Conservation (phyloP, 2,888 invertebrate species). For the Meteorus cinctellus region DNA sequence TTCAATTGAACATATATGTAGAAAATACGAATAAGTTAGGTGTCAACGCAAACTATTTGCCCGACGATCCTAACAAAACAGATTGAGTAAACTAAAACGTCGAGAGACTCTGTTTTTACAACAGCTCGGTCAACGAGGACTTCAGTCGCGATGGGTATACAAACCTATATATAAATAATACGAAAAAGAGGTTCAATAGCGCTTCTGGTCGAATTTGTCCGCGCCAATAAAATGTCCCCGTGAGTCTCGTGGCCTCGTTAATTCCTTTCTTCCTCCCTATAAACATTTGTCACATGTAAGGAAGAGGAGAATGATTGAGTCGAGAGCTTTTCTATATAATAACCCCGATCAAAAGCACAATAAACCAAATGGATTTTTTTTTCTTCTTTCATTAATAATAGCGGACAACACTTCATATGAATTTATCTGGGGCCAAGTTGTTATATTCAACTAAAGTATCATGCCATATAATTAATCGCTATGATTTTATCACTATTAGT, state of each 20-base stretch:
- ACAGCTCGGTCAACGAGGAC: constrained; percentile 59
- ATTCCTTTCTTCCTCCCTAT: neutral
- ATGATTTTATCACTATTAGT: neutral
- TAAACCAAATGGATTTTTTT: neutral
- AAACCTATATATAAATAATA: neutral
- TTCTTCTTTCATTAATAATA: neutral
- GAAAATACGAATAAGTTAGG: constrained; percentile 35
- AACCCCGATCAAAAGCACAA: constrained; percentile 2
- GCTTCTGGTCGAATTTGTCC: neutral
- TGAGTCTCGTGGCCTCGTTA: too few species aligned
- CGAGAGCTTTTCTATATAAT: constrained; percentile 19
- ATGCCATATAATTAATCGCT: neutral
- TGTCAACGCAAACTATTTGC: constrained; percentile 51
- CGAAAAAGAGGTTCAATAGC: neutral
- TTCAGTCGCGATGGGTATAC: constrained; percentile 38
- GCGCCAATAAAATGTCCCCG: constrained; percentile 14
- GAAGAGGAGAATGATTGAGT: constrained; percentile 1
- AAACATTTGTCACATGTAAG: constrained; percentile 20
- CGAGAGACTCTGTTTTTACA: constrained; percentile 63
- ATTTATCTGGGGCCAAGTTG: neutral
- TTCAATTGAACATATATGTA: constrained; percentile 46
- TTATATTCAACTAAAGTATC: neutral
- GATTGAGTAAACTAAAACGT: constrained; percentile 63
- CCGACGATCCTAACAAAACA: constrained; percentile 62
- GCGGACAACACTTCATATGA: neutral